Percentiles rank a stretch among this genome's conserved stretches.
Evolutionary conservation across 30 jellyfish, hydroid and myxozoan species (phyloP).

Genomic region (Hydractinia echinata): DNA sequence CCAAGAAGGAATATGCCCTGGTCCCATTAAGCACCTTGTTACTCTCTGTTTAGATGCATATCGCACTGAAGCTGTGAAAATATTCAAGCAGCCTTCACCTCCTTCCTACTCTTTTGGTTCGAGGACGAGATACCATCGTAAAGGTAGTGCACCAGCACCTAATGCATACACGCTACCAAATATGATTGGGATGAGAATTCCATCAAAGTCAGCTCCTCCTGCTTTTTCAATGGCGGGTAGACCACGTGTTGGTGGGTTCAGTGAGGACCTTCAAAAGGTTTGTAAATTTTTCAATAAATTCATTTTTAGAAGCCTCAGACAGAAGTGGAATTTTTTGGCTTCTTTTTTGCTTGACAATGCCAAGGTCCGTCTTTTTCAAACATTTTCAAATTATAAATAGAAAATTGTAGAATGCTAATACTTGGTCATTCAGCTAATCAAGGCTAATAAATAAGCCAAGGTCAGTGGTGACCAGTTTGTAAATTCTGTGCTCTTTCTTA

Average conservation of each 20-base stretch:
- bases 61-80: constrained; percentile 57
- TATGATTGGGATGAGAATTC: constrained; percentile 55
- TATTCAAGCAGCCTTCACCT: constrained; percentile 57
- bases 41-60: constrained; percentile 70
- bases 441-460: no score
- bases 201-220: constrained; percentile 70
- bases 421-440: no score
- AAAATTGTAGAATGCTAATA: no score
- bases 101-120: constrained; percentile 91
- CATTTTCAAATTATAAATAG: no score
- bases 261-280: constrained; percentile 87
- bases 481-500: no score
- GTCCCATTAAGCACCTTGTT: background rate
- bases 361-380: no score
- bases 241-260: constrained; percentile 80
- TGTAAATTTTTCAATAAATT: background rate
- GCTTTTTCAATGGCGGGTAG: constrained; percentile 82
- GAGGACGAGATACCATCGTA: constrained; percentile 63
- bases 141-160: constrained; percentile 78
- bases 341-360: no score
- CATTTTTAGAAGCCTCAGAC: no score
- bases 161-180: constrained; percentile 71
- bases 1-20: no score
- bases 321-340: no score
- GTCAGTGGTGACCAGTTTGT: no score